A percentile compares a stretch with the other conserved stretches of the same genome.
These are phyloP conservation scores for Caenorhabditis doughertyi DNA, from an alignment of 2,888 invertebrate species.

Conservation along the genomic window DNA sequence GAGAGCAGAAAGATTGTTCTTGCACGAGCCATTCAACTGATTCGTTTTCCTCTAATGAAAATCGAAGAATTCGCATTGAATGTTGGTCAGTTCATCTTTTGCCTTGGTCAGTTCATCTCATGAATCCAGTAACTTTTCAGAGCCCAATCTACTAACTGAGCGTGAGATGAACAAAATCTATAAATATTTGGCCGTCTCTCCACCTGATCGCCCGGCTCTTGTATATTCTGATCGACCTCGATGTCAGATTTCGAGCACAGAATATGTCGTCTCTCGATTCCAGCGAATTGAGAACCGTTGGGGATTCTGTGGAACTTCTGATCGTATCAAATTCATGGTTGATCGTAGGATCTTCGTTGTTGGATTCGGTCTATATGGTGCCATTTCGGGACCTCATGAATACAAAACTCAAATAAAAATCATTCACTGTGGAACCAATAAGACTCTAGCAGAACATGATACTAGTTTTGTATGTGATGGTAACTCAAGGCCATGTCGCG, in stretches of 20 bases:
- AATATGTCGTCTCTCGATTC: conserved; percentile 85
- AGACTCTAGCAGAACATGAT: conserved; percentile 88
- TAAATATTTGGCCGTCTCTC: conserved; percentile 86
- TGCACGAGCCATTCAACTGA: conserved; percentile 88
- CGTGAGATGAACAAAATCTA: conserved; percentile 88
- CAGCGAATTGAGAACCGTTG: conserved; percentile 89
- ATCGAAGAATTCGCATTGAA: conserved; percentile 90
- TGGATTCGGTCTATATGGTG: conserved; percentile 91
- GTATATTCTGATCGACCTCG: conserved; percentile 84
- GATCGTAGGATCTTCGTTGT: conserved; percentile 90
- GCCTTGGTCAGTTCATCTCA: neutral
- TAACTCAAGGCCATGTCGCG: conserved; percentile 88
- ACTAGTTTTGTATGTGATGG: conserved; percentile 90
- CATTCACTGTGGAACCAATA: conserved; percentile 88
- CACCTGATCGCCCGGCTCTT: conserved; percentile 87
- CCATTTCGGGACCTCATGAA: conserved; percentile 89
- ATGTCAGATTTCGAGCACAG: conserved; percentile 62
- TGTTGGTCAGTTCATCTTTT: conserved; percentile 53
- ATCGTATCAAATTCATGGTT: conserved; percentile 90
- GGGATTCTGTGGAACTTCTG: conserved; percentile 91
- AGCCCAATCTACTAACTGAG: conserved; percentile 88
- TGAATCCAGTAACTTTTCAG: conserved; percentile 79
- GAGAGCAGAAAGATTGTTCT: conserved; percentile 88
- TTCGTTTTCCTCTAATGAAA: conserved; percentile 91
- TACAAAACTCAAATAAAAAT: conserved; percentile 85